Conservation (phyloP, 2,888 invertebrate genomes). For the Drosophila hawaiiensis region DNA sequence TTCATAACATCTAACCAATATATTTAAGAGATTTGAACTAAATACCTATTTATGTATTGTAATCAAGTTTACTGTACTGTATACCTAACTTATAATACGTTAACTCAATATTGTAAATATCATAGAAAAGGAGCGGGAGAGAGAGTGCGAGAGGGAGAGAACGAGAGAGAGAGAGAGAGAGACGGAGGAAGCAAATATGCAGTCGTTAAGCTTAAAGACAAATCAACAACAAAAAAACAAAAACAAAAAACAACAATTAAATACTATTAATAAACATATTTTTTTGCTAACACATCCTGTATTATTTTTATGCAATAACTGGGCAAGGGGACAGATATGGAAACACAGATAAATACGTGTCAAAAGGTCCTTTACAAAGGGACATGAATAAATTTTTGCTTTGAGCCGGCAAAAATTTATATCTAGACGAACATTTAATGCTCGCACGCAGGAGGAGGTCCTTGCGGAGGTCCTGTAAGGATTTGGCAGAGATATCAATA, state of each 20-base stretch:
- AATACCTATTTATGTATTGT: slow-evolving; percentile 47
- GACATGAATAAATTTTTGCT: not conserved
- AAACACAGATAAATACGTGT: not conserved
- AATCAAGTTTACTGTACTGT: slow-evolving; percentile 46
- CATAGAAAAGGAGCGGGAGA: slow-evolving; percentile 16
- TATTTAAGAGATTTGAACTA: slow-evolving; percentile 31
- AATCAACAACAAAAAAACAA: slow-evolving; percentile 52
- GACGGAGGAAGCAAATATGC: not conserved
- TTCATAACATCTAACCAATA: slow-evolving; percentile 21
- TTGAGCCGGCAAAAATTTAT: not conserved
- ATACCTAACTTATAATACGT: slow-evolving; percentile 44
- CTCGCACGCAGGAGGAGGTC: rapidly evolving
- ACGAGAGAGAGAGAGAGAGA: not conserved
- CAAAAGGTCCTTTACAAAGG: not conserved
- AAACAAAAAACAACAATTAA: slow-evolving; percentile 47
- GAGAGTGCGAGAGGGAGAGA: not conserved
- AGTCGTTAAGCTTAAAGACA: slow-evolving; percentile 60
- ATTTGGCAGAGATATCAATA: not conserved
- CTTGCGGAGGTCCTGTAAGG: not conserved
- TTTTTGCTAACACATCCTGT: slow-evolving; percentile 48
- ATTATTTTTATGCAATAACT: slow-evolving; percentile 5
- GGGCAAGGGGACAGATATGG: not conserved
- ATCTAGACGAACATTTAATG: not conserved
- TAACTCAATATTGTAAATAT: slow-evolving; percentile 65
- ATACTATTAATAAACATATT: slow-evolving; percentile 48